Conservation (phyloP, 2,888 invertebrate genomes). For the Cheilosia pagana region DNA sequence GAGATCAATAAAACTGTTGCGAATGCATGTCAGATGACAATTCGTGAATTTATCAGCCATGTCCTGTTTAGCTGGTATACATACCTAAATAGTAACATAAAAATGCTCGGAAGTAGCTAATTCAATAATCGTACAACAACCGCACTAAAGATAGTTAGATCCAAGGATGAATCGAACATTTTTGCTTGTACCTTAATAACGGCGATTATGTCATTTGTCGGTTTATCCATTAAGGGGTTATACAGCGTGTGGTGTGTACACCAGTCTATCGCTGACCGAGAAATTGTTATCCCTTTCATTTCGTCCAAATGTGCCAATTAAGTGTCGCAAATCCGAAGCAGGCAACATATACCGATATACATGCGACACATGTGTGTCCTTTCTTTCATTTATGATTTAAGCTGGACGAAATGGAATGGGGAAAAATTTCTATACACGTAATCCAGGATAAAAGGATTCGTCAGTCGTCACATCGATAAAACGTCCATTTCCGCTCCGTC, state of each 20-base stretch:
- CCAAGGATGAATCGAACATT: not conserved
- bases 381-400: too few species aligned
- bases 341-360: too few species aligned
- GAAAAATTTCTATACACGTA: too few species aligned
- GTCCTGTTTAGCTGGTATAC: not conserved
- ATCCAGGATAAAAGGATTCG: too few species aligned
- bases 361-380: too few species aligned
- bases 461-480: not conserved
- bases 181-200: not conserved
- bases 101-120: not conserved
- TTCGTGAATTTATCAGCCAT: not conserved
- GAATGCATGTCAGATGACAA: not conserved
- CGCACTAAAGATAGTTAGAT: not conserved
- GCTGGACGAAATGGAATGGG: too few species aligned
- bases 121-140: not conserved
- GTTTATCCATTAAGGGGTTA: not conserved
- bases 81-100: not conserved
- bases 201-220: not conserved
- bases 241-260: not conserved
- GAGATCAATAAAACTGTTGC: not conserved
- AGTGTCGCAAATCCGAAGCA: too few species aligned
- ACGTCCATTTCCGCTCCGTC: conserved; percentile 20
- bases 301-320: too few species aligned
- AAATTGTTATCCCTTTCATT: too few species aligned
- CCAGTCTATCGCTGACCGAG: too few species aligned